Evolutionary conservation across 2,113 vertebrate genomes (phyloP).

Genomic region (Syrmaticus mikado): DNA sequence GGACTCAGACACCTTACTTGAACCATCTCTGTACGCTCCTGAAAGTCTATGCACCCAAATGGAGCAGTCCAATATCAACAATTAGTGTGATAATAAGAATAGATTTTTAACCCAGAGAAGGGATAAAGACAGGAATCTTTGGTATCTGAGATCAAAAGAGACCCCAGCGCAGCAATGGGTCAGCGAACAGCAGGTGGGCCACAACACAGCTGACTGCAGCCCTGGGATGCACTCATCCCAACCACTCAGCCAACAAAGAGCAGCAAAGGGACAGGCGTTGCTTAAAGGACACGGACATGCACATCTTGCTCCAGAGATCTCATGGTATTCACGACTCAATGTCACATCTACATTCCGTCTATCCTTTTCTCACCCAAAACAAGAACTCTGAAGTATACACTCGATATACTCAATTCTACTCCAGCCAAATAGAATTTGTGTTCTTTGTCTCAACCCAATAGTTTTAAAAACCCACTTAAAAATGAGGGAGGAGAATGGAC

Average conservation of each 20-base stretch:
- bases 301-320: background rate
- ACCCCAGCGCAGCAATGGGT: background rate
- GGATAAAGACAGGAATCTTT: slow-evolving; percentile 36
- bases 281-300: background rate
- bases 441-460: background rate
- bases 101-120: background rate
- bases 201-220: slow-evolving; percentile 23
- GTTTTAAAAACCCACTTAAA: slow-evolving; percentile 12
- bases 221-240: background rate
- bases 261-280: background rate
- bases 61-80: background rate
- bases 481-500: background rate
- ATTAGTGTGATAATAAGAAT: background rate
- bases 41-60: background rate
- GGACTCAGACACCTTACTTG: background rate
- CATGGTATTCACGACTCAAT: background rate
- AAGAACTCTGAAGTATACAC: background rate
- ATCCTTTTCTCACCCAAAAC: background rate
- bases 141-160: slow-evolving; percentile 46
- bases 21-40: background rate
- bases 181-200: slow-evolving; percentile 50
- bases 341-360: background rate
- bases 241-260: background rate
- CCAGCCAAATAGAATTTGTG: background rate
- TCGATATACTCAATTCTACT: background rate